Conservation (phyloP, 2,888 invertebrate species). For the Vandiemenella viatica region DNA sequence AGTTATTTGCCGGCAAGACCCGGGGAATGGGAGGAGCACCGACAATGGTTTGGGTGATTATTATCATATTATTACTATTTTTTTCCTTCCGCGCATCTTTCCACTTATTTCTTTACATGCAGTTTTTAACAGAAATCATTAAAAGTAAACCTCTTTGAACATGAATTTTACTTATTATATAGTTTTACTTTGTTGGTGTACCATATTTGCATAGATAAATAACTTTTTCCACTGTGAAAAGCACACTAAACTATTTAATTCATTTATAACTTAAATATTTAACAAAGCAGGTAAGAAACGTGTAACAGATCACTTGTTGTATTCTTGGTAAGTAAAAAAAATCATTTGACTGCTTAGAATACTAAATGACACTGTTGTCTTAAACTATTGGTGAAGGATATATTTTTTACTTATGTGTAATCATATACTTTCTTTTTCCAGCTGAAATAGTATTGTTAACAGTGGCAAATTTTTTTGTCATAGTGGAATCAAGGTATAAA, state of each 20-base stretch:
- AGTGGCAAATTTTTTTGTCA: no score
- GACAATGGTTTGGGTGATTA: slow-evolving; percentile 16
- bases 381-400: slow-evolving; percentile 3
- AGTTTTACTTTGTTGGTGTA: not conserved
- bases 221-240: no score
- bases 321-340: slow-evolving; percentile 11
- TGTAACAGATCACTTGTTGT: slow-evolving; percentile 9
- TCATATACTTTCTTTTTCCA: no score
- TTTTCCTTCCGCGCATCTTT: not conserved
- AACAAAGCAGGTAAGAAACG: no score
- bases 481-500: no score
- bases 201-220: no score
- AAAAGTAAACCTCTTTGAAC: not conserved
- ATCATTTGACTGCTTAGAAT: slow-evolving; percentile 8
- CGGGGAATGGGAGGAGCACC: slow-evolving; percentile 11
- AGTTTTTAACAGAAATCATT: not conserved
- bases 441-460: no score
- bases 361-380: slow-evolving; percentile 14
- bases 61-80: slow-evolving; percentile 5
- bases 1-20: slow-evolving; percentile 10
- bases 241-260: not conserved
- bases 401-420: not conserved
- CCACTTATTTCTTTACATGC: not conserved
- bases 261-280: not conserved
- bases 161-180: slow-evolving; percentile 1